Base-by-base conservation (phyloP, 2,797 vertebrate genomes). In the Okamejei kenojei region DNA sequence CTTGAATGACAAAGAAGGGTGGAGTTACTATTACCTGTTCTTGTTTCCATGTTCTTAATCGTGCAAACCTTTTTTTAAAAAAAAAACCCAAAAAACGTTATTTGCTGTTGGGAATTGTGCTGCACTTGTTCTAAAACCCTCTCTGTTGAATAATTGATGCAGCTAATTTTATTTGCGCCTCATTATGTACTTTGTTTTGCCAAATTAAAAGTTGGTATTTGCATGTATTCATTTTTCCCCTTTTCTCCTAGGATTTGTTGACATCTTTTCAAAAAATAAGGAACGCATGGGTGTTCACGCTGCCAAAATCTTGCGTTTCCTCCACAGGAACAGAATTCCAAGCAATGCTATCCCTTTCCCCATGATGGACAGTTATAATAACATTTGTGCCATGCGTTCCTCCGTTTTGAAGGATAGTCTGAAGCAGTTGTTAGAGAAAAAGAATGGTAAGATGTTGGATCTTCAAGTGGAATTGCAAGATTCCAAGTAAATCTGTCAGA, bases 191-290 rank as follows among this genome's bases (percentile, higher is more conserved):
- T 65, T 54, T 58, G 7, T 17, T n/a, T 35, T 19, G n/a, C 23
- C 19, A 23, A 6, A 17, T 68, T 32, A 32, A 19, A 65, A 88
- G 61, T 68, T 32, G 61, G n/a, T 88, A 74, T 79, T 32, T 0
- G 35, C 80, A 3, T n/a, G 38, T 71, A 79, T 82, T 81, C 71
- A 93, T 68, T 93, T 77, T 32, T 63, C 23, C 61, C 15, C 23
- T 29, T 92, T 76, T 29, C 23, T 92, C 45, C 90, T 94, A 99
- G 99, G 99, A 94, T 99, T 99, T 94, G 97, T 98, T 93, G 99
- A 99, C 95, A 99, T 99, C 94, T 99, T 99, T 95, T 98, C 98
- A 7, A 99, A 98, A 94, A 98, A 96, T 0, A 99, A 98, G 94
- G 98, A 99, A 94, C 95, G 97, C 73, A 96, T 98, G 82, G 97